Evolutionary conservation across 2,113 vertebrate species (phyloP).

Genomic region (Emydocephalus ijimae): DNA sequence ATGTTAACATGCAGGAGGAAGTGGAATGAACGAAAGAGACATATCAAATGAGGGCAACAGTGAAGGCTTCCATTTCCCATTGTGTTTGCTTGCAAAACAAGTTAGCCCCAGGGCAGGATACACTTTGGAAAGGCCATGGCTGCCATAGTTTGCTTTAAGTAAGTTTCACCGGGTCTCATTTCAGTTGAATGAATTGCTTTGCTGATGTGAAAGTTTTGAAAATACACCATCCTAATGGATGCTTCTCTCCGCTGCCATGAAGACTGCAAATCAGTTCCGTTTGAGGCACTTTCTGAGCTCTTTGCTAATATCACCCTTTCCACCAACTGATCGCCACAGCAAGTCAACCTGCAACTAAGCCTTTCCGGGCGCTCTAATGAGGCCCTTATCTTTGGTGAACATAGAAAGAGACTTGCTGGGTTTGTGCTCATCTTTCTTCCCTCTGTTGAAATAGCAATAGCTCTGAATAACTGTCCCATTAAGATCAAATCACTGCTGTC

Average conservation of each 20-base stretch:
- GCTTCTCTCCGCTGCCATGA: conserved; percentile 48
- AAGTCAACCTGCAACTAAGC: conserved; percentile 73
- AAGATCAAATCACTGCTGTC: conserved; percentile 65
- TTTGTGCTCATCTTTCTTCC: conserved; percentile 45
- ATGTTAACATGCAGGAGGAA: neutral
- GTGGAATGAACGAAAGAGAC: neutral
- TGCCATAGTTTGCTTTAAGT: conserved; percentile 48
- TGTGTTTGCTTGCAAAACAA: conserved; percentile 13
- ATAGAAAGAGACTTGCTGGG: conserved; percentile 46
- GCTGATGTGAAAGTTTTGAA: conserved; percentile 71
- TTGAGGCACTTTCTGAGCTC: conserved; percentile 66
- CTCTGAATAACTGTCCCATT: conserved; percentile 66
- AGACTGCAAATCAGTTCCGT: conserved; percentile 61
- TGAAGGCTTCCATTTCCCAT: neutral
- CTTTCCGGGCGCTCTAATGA: conserved; percentile 69
- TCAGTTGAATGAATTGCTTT: conserved; percentile 65
- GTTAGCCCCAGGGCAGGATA: neutral
- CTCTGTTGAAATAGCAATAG: conserved; percentile 62
- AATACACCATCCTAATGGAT: conserved; percentile 78
- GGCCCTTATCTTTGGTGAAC: conserved; percentile 63
- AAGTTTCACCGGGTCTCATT: conserved; percentile 69
- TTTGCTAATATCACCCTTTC: conserved; percentile 59
- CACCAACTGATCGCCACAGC: conserved; percentile 62
- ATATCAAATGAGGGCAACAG: conserved; percentile 6
- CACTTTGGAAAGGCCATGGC: conserved; percentile 17